Percentiles rank a stretch among this genome's conserved stretches.
Conservation (phyloP, 2,797 vertebrate species). For the Micrastur ruficollis region DNA sequence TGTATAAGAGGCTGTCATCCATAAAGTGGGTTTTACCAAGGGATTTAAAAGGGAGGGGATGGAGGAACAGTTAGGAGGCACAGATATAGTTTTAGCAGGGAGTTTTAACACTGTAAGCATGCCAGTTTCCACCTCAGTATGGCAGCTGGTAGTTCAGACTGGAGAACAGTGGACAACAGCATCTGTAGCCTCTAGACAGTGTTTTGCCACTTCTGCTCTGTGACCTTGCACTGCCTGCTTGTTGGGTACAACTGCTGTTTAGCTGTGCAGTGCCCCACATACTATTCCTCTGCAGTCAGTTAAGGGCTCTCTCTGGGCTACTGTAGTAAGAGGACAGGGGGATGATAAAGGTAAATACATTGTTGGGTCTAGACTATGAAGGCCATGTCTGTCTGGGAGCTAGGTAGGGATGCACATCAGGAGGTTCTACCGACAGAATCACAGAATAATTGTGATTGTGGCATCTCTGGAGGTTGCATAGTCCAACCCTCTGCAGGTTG, state of each 20-base stretch:
- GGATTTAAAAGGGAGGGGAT: background rate
- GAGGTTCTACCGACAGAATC: background rate
- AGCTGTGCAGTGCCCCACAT: background rate
- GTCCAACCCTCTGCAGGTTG: background rate
- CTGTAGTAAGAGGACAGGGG: background rate
- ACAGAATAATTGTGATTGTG: background rate
- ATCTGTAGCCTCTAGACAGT: background rate
- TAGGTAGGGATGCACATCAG: background rate
- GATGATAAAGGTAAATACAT: background rate
- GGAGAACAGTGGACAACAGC: background rate
- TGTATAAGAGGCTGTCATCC: constrained; percentile 37
- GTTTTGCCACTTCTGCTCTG: background rate
- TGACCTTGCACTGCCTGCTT: background rate
- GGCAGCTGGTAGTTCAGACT: background rate
- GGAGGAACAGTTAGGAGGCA: background rate
- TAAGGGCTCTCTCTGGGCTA: too few species aligned
- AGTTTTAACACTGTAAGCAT: background rate
- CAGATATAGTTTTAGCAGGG: background rate
- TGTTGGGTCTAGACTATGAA: background rate
- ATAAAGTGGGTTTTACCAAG: constrained; percentile 24
- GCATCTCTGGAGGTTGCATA: background rate
- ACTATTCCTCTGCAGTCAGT: background rate
- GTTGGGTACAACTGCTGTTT: background rate
- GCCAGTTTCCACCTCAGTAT: background rate
- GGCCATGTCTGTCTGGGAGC: background rate